Evolutionary conservation across 2,113 vertebrate species (phyloP).

Genomic region (Bubo scandiacus): DNA sequence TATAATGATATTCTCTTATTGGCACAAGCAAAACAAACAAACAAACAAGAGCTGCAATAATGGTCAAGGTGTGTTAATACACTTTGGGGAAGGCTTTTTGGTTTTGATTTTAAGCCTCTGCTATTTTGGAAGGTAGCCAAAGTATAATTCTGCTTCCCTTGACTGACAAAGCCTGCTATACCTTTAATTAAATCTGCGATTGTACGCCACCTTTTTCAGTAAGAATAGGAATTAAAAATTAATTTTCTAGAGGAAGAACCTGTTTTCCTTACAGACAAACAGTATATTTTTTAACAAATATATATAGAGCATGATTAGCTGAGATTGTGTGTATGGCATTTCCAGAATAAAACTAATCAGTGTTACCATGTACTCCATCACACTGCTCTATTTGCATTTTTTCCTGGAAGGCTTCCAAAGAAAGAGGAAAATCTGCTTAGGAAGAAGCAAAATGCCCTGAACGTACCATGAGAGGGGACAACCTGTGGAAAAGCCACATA

Average conservation of each 20-base stretch:
- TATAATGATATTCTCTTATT: slow-evolving; percentile 33
- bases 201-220: not conserved
- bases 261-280: not conserved
- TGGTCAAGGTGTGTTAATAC: slow-evolving; percentile 51
- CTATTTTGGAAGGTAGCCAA: slow-evolving; percentile 61
- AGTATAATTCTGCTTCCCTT: slow-evolving; percentile 28
- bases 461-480: not conserved
- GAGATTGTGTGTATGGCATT: slow-evolving; percentile 1
- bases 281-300: not conserved
- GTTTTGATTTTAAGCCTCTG: slow-evolving; percentile 45
- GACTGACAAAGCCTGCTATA: slow-evolving; percentile 58
- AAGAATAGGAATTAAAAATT: slow-evolving; percentile 19
- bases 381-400: slow-evolving; percentile 45
- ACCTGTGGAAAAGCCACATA: not conserved
- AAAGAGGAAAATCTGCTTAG: not conserved
- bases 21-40: slow-evolving; percentile 12
- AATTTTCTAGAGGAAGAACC: not conserved
- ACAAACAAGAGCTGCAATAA: not conserved
- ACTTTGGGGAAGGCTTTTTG: not conserved
- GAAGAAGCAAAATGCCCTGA: not conserved
- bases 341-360: slow-evolving; percentile 51
- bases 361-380: not conserved
- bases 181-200: slow-evolving; percentile 60
- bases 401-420: slow-evolving; percentile 44
- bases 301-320: not conserved